These are phyloP conservation scores for Stenurella melanura DNA, from an alignment of 2,888 invertebrate genomes.

Conservation along the genomic window DNA sequence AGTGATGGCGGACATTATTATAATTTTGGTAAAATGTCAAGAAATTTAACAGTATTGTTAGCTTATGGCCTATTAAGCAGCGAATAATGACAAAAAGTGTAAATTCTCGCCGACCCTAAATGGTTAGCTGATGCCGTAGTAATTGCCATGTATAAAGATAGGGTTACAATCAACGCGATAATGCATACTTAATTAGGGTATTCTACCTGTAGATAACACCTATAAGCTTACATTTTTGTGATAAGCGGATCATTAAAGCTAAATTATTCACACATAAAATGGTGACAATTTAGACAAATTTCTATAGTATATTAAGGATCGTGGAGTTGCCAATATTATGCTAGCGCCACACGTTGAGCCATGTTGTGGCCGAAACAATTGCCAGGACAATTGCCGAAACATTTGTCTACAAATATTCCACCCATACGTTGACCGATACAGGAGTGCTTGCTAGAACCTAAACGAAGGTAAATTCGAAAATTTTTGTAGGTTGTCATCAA, in stretches of 20 bases:
- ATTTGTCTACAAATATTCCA: too few species aligned
- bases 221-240: background rate
- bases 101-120: background rate
- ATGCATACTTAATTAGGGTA: background rate
- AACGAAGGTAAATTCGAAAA: too few species aligned
- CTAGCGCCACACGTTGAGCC: too few species aligned
- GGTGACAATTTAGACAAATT: too few species aligned
- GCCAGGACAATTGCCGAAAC: too few species aligned
- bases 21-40: background rate
- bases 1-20: background rate
- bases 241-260: background rate
- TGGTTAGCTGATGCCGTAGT: background rate
- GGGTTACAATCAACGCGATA: background rate
- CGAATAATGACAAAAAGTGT: slow-evolving; percentile 2
- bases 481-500: too few species aligned
- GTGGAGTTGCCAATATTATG: too few species aligned
- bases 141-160: slow-evolving; percentile 2
- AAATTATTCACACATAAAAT: background rate
- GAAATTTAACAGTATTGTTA: background rate
- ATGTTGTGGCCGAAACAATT: too few species aligned
- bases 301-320: too few species aligned
- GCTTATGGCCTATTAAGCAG: slow-evolving; percentile 2
- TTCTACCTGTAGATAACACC: background rate
- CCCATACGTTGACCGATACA: too few species aligned
- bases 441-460: too few species aligned